Base-by-base conservation (phyloP, 2,797 vertebrate genomes). In the Brachyrhaphis roseni region DNA sequence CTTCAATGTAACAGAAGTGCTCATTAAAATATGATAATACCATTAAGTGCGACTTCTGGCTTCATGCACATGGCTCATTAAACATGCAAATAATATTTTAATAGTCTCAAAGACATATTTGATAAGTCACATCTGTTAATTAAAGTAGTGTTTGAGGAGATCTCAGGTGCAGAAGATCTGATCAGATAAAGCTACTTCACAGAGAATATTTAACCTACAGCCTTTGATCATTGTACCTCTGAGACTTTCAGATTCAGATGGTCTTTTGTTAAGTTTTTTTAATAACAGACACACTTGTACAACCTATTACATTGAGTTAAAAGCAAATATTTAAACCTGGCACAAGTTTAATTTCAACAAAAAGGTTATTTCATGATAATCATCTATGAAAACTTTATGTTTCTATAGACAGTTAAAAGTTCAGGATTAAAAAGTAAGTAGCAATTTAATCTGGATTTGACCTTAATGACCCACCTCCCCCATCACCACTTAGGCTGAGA, bases 391-490 rank as follows among this genome's bases (percentile, higher is more conserved):
- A 76, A 64, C 59, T 87, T 87, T 16, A 79, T 88, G 85, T 90
- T 93, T 92, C 86, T 91, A 82, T 84, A 91, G 90, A 94, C 95
- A 90, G 84, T 76, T 84, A 90, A 89, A 87, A 93, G 94, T 94
- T 94, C 51, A 20, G 87, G 92, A 95, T 95, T 94, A 94, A 90
- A 74, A 94, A 91, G 86, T 89, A 84, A 90, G 90, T 90, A 85
- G 93, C 93, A 94, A 93, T 95, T 96, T 95, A 87, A 95, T 94
- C 93, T 93, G 87, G 86, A 84, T 82, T 84, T 94, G 92, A 95
- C 94, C 94, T 28, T 0, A 62, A 68, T 91, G 94, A 43, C 74
- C 53, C 73, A 57, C 55, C 57, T 90, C 55, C n/a, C 26, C 74
- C 28, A 47, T 46, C 43, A 34, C 39, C 75, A 82, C 88, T 91